These are phyloP conservation scores for Ellobius talpinus DNA, from an alignment of 2,113 vertebrate species.

Conservation along the genomic window DNA sequence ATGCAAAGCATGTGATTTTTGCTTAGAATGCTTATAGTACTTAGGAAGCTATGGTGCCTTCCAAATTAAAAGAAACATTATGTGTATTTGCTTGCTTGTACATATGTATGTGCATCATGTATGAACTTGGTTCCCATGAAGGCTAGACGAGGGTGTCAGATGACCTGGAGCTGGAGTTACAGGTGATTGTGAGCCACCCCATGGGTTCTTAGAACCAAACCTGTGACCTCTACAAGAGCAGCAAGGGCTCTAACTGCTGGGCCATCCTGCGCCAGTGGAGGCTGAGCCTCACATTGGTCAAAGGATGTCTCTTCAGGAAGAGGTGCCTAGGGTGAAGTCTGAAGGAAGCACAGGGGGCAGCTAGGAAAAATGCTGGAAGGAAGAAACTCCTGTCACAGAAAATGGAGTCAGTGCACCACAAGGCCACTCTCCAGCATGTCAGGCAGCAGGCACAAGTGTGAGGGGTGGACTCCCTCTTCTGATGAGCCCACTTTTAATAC, in stretches of 20 bases:
- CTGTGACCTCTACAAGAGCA: neutral
- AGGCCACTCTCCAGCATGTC: neutral
- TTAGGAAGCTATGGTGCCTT: neutral
- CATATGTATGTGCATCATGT: neutral
- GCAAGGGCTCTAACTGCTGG: neutral
- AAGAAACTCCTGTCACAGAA: neutral
- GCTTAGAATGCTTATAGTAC: neutral
- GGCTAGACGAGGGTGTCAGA: neutral
- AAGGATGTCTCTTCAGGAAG: neutral
- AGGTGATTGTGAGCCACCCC: neutral
- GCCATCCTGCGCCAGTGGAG: no score
- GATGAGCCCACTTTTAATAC: neutral
- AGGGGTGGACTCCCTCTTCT: neutral
- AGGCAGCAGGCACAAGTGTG: neutral
- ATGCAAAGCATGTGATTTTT: neutral
- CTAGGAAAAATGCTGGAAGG: neutral
- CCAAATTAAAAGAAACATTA: neutral
- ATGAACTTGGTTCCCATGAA: neutral
- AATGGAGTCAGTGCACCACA: rapidly evolving
- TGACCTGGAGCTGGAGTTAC: neutral
- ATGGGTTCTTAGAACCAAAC: neutral
- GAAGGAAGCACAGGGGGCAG: neutral
- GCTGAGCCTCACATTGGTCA: neutral
- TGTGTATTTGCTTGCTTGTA: neutral
- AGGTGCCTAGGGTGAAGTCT: neutral